Evolutionary conservation across 2,888 invertebrate species (phyloP).

Genomic region (Exephanes ischioxanthus): DNA sequence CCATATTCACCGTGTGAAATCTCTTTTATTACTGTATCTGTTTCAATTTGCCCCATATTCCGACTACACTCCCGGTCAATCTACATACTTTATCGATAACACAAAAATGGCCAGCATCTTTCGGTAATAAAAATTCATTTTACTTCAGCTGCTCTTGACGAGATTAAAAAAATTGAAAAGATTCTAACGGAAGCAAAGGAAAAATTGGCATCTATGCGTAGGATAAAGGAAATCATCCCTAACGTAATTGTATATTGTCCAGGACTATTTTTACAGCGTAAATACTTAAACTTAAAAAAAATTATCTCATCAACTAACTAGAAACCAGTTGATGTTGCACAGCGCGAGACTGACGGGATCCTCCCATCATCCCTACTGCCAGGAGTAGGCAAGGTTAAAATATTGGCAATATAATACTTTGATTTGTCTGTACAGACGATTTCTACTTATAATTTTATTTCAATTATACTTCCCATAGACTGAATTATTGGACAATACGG

Average conservation of each 20-base stretch:
- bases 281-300: neutral
- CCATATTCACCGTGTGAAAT: no score
- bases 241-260: neutral
- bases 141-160: no score
- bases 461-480: neutral
- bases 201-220: neutral
- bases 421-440: neutral
- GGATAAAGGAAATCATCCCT: neutral
- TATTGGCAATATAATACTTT: no score
- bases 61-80: no score
- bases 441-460: neutral
- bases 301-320: neutral
- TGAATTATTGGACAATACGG: neutral
- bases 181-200: neutral
- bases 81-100: no score
- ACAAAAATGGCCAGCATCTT: no score
- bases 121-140: no score
- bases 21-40: no score
- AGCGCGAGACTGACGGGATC: neutral
- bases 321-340: neutral
- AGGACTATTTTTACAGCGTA: neutral
- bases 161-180: no score
- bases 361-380: neutral
- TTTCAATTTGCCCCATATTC: no score
- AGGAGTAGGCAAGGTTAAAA: neutral